These are phyloP conservation scores for Pyrochroa serraticornis DNA, from an alignment of 2,888 invertebrate genomes.

Conservation along the genomic window DNA sequence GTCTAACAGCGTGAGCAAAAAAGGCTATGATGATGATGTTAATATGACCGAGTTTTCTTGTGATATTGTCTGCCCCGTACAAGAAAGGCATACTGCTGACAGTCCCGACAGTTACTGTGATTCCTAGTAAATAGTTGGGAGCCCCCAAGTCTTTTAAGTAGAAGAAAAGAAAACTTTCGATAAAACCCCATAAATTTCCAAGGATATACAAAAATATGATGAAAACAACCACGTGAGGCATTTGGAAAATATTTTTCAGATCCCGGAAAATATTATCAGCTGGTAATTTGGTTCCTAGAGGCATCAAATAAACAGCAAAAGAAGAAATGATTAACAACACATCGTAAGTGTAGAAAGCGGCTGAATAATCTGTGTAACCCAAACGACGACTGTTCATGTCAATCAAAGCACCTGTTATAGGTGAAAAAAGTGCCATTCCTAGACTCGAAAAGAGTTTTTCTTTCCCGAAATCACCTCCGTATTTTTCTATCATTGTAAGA, in stretches of 20 bases:
- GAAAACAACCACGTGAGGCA: slow-evolving; percentile 81
- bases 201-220: slow-evolving; percentile 81
- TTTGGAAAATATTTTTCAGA: slow-evolving; percentile 74
- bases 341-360: slow-evolving; percentile 87
- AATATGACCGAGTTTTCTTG: slow-evolving; percentile 79
- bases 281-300: slow-evolving; percentile 76
- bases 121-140: slow-evolving; percentile 80
- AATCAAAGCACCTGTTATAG: slow-evolving; percentile 78
- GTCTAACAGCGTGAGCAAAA: slow-evolving; percentile 81
- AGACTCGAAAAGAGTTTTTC: slow-evolving; percentile 81
- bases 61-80: slow-evolving; percentile 83
- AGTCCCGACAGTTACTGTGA: slow-evolving; percentile 85
- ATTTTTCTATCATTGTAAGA: slow-evolving; percentile 82
- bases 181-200: slow-evolving; percentile 88
- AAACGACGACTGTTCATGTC: slow-evolving; percentile 71
- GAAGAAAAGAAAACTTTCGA: slow-evolving; percentile 86
- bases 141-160: slow-evolving; percentile 85
- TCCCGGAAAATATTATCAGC: slow-evolving; percentile 80
- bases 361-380: slow-evolving; percentile 83
- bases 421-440: slow-evolving; percentile 83
- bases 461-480: slow-evolving; percentile 81
- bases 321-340: slow-evolving; percentile 74
- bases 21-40: slow-evolving; percentile 85
- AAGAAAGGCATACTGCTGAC: slow-evolving; percentile 84
- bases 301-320: slow-evolving; percentile 77